These are phyloP conservation scores for Eugnorisma glareosa DNA, from an alignment of 2,888 invertebrate species.

Conservation along the genomic window DNA sequence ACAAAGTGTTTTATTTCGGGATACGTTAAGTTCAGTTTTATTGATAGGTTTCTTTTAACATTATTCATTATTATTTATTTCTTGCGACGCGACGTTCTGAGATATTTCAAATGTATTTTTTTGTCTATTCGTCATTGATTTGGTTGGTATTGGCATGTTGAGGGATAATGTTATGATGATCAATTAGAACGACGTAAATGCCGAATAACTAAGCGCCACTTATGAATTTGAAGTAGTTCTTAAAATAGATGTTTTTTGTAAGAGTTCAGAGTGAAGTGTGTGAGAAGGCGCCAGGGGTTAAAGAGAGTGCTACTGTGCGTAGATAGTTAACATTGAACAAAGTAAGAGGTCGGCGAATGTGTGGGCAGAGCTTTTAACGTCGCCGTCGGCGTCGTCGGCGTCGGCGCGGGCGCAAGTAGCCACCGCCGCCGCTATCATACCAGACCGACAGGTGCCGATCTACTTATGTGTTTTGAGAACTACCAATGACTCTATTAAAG, in stretches of 20 bases:
- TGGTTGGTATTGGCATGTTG: conserved; percentile 68
- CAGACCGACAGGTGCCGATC: conserved; percentile 70
- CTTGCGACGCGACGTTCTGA: conserved; percentile 72
- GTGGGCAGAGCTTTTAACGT: conserved; percentile 65
- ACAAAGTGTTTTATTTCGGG: conserved; percentile 90
- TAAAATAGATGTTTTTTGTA: conserved; percentile 52
- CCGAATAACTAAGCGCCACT: conserved; percentile 39
- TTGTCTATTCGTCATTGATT: conserved; percentile 62
- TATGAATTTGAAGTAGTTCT: conserved; percentile 49
- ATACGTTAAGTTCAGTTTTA: conserved; percentile 89
- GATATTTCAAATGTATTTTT: conserved; percentile 73
- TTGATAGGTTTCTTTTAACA: conserved; percentile 89
- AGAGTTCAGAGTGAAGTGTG: conserved; percentile 56
- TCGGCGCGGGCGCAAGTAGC: conserved; percentile 52
- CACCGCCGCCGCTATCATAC: conserved; percentile 57
- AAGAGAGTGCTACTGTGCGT: conserved; percentile 66
- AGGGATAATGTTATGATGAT: conserved; percentile 54
- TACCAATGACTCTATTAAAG: conserved; percentile 62
- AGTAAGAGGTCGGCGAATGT: conserved; percentile 62
- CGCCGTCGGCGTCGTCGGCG: conserved; percentile 66
- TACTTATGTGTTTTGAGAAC: conserved; percentile 63
- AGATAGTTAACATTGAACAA: conserved; percentile 63
- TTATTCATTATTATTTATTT: conserved; percentile 83
- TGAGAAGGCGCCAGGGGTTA: conserved; percentile 68
- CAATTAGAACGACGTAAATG: conserved; percentile 52